Percentiles rank a stretch among this genome's conserved stretches.
phyloP scores from a whole-genome alignment of 37 sponge, comb jelly and placozoan genomes.

The Amphimedon queenslandica region DNA sequence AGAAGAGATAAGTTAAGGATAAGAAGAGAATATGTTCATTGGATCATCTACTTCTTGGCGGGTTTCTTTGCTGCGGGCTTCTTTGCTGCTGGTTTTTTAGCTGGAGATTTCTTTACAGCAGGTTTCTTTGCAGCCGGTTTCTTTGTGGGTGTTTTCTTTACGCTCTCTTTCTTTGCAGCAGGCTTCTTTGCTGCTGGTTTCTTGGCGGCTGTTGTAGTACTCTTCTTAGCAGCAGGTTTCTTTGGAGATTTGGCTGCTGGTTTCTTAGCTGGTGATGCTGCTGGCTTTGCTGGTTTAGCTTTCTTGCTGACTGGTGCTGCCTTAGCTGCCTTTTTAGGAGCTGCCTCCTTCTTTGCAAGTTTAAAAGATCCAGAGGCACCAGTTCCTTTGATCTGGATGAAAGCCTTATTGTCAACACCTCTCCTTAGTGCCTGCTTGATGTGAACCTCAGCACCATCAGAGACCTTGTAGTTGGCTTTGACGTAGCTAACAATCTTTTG shows the following conservation, averaged over 20 bases:
- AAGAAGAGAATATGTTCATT: too few relatives aligned
- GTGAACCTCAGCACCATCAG: conserved; percentile 47
- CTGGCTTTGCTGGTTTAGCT: conserved; percentile 19
- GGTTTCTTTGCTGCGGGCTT: conserved; percentile 49
- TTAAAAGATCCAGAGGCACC: conserved; percentile 91
- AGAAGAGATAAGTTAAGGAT: conserved; percentile 14
- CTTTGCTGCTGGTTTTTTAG: conserved; percentile 17
- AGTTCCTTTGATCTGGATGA: conserved; percentile 77
- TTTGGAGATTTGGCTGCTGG: conserved; percentile 6
- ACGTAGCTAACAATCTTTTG: conserved; percentile 91
- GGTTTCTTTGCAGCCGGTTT: conserved; percentile 44
- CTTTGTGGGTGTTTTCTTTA: not conserved
- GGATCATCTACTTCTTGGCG: conserved; percentile 28
- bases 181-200: conserved; percentile 35
- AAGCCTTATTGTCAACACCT: conserved; percentile 35
- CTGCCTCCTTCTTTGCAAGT: conserved; percentile 35
- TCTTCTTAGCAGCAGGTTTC: conserved; percentile 40
- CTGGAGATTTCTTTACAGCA: conserved; percentile 13
- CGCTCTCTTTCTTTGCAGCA: too few relatives aligned
- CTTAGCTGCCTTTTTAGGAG: conserved; percentile 16
- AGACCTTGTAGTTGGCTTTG: conserved; percentile 74
- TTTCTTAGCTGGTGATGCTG: conserved; percentile 9
- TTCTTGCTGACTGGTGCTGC: conserved; percentile 23
- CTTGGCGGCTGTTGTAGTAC: conserved; percentile 11
- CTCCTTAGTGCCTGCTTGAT: conserved; percentile 73